Percentiles rank a stretch among this genome's conserved stretches.
phyloP scores from a whole-genome alignment of 2,113 vertebrate genomes.

The Tenrec ecaudatus region DNA sequence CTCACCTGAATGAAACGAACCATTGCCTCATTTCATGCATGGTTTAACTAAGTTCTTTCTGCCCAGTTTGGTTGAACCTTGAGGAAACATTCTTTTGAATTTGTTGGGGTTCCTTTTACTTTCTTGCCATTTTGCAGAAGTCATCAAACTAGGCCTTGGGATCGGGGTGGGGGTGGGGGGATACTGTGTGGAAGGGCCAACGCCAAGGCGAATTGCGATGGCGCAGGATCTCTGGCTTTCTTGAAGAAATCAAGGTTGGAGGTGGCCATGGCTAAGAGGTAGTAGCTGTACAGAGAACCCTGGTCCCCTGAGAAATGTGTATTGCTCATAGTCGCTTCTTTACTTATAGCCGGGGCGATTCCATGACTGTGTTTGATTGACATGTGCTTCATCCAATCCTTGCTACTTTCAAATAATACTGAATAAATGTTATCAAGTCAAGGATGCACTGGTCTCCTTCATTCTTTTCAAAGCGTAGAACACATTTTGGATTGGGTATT shows the following conservation, averaged over 20 bases:
- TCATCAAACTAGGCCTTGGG: slow-evolving; percentile 82
- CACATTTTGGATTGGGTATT: background rate
- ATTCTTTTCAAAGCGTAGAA: slow-evolving; percentile 44
- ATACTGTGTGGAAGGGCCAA: no score
- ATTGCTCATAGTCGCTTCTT: slow-evolving; percentile 87
- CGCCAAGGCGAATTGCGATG: slow-evolving; percentile 78
- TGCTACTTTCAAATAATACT: slow-evolving; percentile 88
- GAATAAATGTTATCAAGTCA: slow-evolving; percentile 91
- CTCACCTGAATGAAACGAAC: slow-evolving; percentile 91
- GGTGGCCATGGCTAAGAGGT: slow-evolving; percentile 84
- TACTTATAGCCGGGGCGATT: slow-evolving; percentile 86
- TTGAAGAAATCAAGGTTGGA: slow-evolving; percentile 84
- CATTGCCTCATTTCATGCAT: slow-evolving; percentile 96
- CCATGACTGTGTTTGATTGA: slow-evolving; percentile 88
- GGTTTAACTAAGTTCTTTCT: slow-evolving; percentile 92
- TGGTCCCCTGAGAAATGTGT: slow-evolving; percentile 84
- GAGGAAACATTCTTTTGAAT: slow-evolving; percentile 80
- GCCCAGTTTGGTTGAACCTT: slow-evolving; percentile 87
- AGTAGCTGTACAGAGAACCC: slow-evolving; percentile 80
- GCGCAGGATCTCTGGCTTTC: slow-evolving; percentile 84
- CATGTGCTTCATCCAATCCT: slow-evolving; percentile 87
- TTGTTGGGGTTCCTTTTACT: slow-evolving; percentile 2
- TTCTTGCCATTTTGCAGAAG: slow-evolving; percentile 82
- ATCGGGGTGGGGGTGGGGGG: no score
- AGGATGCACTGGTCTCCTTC: slow-evolving; percentile 75